phyloP scores from a whole-genome alignment of 2,797 vertebrate genomes.

The Ctenopoma multispine region DNA sequence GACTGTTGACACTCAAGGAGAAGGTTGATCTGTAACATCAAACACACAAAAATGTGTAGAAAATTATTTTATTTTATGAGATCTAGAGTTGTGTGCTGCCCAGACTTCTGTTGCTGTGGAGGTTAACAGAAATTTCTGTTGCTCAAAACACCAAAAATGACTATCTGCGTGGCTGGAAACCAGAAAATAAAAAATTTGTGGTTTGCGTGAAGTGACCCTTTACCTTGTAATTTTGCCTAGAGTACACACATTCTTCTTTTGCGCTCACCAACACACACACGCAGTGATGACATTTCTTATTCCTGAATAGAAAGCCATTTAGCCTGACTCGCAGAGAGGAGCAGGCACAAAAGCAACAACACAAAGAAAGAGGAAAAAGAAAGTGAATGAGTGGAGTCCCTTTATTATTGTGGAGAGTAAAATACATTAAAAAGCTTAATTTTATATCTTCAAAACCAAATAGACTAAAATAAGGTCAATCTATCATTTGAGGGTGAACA shows the following conservation, averaged over 20 bases:
- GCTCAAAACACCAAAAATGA: background rate
- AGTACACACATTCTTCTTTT: constrained; percentile 13
- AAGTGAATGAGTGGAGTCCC: constrained; percentile 1
- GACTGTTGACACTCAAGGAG: constrained; percentile 23
- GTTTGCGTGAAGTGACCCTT: constrained; percentile 25
- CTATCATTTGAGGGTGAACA: constrained; percentile 5
- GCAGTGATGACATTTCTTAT: constrained; percentile 62
- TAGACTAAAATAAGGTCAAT: background rate
- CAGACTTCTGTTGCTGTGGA: background rate
- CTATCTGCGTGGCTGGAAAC: background rate
- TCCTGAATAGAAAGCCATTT: constrained; percentile 64
- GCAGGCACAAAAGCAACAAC: constrained; percentile 51
- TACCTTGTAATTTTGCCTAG: background rate
- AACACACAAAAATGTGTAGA: too few relatives aligned
- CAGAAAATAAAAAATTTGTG: background rate
- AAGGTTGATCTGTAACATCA: constrained; percentile 36
- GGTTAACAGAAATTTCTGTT: background rate
- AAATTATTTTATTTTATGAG: too few relatives aligned
- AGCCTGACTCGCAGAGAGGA: constrained; percentile 42
- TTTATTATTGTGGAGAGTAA: constrained; percentile 40
- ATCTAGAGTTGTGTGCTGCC: background rate
- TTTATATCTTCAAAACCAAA: constrained; percentile 16
- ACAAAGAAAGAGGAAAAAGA: constrained; percentile 39
- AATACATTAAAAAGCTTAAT: constrained; percentile 14
- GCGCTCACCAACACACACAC: constrained; percentile 10